Conservation (phyloP, 2,113 vertebrate genomes). For the Hippotragus niger region DNA sequence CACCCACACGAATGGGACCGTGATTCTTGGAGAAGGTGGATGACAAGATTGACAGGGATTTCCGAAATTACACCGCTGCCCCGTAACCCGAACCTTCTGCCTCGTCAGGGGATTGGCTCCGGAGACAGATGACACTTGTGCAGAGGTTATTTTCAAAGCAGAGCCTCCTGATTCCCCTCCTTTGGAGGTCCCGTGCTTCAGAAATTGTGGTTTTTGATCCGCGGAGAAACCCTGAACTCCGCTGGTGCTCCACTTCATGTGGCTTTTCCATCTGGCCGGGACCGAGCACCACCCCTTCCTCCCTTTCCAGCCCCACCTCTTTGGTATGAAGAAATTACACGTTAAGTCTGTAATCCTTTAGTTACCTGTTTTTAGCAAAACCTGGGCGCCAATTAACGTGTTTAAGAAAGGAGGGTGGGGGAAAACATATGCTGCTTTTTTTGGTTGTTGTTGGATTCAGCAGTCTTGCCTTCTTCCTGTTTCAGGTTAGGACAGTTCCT, state of each 20-base stretch:
- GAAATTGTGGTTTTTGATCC: background rate
- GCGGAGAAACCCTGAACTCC: background rate
- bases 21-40: background rate
- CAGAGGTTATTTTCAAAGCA: background rate
- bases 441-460: background rate
- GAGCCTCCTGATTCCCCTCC: background rate
- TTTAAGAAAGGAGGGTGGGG: background rate
- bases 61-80: background rate
- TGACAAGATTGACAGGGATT: background rate
- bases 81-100: background rate
- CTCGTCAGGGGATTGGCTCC: background rate
- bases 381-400: background rate
- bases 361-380: constrained; percentile 47
- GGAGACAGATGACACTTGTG: constrained; percentile 45
- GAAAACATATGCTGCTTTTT: background rate
- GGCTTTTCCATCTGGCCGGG: constrained; percentile 49
- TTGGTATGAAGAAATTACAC: constrained; percentile 40
- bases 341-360: background rate
- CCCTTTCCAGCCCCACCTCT: constrained; percentile 40
- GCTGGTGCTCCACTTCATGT: background rate
- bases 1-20: background rate
- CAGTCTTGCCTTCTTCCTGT: constrained; percentile 12
- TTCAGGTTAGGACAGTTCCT: background rate
- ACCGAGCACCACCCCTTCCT: background rate
- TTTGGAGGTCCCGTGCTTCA: background rate